Base-by-base conservation (phyloP, 2,888 invertebrate species). In the Meghimatium bilineatum region DNA sequence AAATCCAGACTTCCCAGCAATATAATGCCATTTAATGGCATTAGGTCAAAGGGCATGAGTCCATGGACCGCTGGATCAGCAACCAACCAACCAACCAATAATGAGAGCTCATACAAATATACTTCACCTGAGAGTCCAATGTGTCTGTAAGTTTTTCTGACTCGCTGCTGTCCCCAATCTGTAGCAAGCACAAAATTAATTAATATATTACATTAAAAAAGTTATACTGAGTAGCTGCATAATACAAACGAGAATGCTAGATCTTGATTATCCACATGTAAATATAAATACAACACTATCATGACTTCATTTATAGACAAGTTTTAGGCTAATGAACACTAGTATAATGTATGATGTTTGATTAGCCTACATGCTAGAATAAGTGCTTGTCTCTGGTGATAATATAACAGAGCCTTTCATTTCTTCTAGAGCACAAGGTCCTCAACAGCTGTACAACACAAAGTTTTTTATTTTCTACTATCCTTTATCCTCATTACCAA, bases 111-210 rank as follows among this genome's bases (percentile, higher is more conserved):
- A 14, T 56, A 20, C 3, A 6, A 56, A 3, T 56, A 56, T 56
- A 56, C 56, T 14, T 85, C 87, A 94, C 97, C 94, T 98, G 96
- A 0, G 96, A 96, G 94, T 99, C 99, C 86, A 97, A 97, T 88
- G 95, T 95, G 88, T 97, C 96, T 0, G 99, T 99, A 91, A 95
- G 95, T 85, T 95, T 95, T 94, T 99, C 99, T 49, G 95, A 96
- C 82, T 94, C 95, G 56, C 94, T 95, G 38, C 92, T 89, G 20
- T 89, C 85, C 8, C 94, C 94, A 88, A 94, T 88, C 91, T 92
- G 86, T 23, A 90, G 79, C 81, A 60, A 76, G 77, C 44, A 78
- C 2, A 34, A 60, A 84, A 20, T 23, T 60, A 44, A 44, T 44
- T 44, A 32, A 67, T 34, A 52, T 56, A 52, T 38, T 66, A 38